Evolutionary conservation across 2,797 vertebrate species (phyloP).

Genomic region (Odontamblyopus lacepedii): DNA sequence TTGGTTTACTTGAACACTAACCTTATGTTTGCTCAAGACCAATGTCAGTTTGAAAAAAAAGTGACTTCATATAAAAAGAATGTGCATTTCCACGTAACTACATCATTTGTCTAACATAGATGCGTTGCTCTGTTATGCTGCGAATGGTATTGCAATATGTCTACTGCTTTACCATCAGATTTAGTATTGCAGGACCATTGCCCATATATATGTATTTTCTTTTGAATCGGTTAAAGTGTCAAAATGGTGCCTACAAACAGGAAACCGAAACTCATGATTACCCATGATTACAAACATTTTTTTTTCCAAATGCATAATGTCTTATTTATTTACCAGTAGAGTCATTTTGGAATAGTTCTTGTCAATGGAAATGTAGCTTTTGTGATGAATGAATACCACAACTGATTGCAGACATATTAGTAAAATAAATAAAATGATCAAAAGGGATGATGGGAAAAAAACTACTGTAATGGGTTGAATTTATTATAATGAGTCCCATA

Average conservation of each 20-base stretch:
- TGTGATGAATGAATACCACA: background rate
- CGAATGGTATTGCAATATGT: background rate
- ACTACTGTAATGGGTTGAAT: too few relatives aligned
- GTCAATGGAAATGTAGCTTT: background rate
- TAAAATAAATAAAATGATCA: background rate
- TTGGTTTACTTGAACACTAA: conserved; percentile 17
- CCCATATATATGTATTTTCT: too few relatives aligned
- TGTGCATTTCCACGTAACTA: conserved; percentile 15
- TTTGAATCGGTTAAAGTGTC: too few relatives aligned
- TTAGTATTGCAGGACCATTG: background rate
- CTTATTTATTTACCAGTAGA: background rate
- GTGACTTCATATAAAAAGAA: conserved; percentile 29
- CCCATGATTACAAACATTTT: background rate
- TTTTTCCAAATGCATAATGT: background rate
- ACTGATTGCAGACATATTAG: background rate
- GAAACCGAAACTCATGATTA: too few relatives aligned
- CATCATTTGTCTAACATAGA: background rate
- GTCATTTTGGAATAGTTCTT: background rate
- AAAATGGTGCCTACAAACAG: too few relatives aligned
- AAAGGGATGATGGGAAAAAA: too few relatives aligned
- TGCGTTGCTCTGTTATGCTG: background rate
- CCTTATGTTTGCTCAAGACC: conserved; percentile 17
- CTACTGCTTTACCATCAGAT: background rate
- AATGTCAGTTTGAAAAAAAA: conserved; percentile 8
- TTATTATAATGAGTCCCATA: too few relatives aligned